phyloP scores from a whole-genome alignment of 2,113 vertebrate species.

The Bos indicus region DNA sequence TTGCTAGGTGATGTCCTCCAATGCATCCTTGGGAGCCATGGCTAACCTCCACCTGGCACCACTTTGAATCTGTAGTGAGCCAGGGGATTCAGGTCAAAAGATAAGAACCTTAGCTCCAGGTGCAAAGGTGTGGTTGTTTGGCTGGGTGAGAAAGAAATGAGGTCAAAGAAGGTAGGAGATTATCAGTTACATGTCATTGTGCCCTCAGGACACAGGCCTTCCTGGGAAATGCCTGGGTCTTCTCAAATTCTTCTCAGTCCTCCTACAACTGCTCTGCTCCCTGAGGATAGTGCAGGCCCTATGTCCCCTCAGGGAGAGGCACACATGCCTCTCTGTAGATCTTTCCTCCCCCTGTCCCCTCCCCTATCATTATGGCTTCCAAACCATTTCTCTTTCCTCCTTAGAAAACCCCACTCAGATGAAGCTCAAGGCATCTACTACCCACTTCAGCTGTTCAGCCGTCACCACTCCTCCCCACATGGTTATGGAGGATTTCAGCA shows the following conservation, averaged over 20 bases:
- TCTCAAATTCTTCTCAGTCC: background rate
- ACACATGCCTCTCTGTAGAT: background rate
- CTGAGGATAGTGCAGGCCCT: background rate
- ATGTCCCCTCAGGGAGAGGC: no score
- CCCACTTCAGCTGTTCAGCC: background rate
- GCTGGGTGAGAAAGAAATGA: slow-evolving; percentile 17
- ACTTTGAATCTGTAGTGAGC: slow-evolving; percentile 35
- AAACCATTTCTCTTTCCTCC: background rate
- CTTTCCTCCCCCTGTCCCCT: background rate
- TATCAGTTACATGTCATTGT: background rate
- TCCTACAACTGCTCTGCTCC: background rate
- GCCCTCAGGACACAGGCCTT: background rate
- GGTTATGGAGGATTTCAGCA: background rate
- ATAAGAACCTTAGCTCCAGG: slow-evolving; percentile 42
- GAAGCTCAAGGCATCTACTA: background rate
- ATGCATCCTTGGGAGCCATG: background rate
- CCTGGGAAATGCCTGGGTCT: background rate
- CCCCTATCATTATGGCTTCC: background rate
- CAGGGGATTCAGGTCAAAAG: slow-evolving; percentile 29
- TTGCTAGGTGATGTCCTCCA: slow-evolving; percentile 33
- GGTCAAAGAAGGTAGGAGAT: slow-evolving; percentile 33
- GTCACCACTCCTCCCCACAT: rapidly evolving
- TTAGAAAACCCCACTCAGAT: background rate
- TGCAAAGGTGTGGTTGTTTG: slow-evolving; percentile 41
- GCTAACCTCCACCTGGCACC: background rate